Base-by-base conservation (phyloP, 2,888 invertebrate species). In the Cistogaster globosa region DNA sequence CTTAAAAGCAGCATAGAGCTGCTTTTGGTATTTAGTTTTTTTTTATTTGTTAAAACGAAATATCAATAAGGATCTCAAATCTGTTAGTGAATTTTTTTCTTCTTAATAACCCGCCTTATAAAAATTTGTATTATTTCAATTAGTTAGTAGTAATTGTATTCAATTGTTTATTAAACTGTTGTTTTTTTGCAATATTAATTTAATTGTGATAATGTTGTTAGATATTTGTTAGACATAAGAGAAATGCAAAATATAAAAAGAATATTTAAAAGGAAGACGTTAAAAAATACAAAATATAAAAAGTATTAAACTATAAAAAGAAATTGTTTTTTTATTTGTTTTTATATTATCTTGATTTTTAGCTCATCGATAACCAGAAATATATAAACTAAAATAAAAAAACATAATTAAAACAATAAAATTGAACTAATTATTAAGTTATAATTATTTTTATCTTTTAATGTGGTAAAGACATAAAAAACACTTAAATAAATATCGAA, bases 131-230 rank as follows among this genome's bases (percentile, higher is more conserved):
- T 48, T 72, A 68, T 32, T 74, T 42, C 67, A 74, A 51, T 65
- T 74, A 80, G 48, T 72, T 48, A 72, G 51, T 60, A 62, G 51
- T 67, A 68, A 62, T 68, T 74, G 12, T 72, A 67, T 60, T 51
- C 77, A 67, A 60, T 68, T 72, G 51, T 65, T 84, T 77, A 68
- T 82, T 63, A 72, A 72, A 69, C 67, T 72, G 75, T 82, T 82
- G 60, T 85, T 82, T 85, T n/a, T 78, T 75, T 85, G 85, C 85
- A 85, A 85, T 85, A 85, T 55, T 79, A 74, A 80, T 74, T 79
- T 85, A 78, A 60, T 82, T 85, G 85, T 85, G 85, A 85, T 85
- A 85, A 85, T 79, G 78, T 85, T 85, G 78, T 82, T 77, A 85
- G 51, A 76, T 82, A 68, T 78, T 68, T 85, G 62, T 72, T 76